These are phyloP conservation scores for Bombus confusus DNA, from an alignment of 1,140 invertebrate genomes.

Conservation along the genomic window DNA sequence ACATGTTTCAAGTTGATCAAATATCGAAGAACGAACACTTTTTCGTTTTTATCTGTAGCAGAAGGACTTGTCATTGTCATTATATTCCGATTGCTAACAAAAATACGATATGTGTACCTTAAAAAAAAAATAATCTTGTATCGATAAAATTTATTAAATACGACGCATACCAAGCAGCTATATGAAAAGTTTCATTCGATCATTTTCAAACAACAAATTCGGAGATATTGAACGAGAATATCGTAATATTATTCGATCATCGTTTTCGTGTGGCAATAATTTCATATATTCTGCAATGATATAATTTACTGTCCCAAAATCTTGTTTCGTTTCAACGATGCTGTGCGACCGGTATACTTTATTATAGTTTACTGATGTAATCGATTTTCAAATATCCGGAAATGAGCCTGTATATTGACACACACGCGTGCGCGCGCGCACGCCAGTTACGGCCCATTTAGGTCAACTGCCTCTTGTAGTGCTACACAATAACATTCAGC, in stretches of 20 bases:
- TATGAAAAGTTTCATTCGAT: background rate
- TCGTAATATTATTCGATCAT: background rate
- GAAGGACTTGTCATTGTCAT: too few relatives aligned
- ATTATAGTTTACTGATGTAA: conserved; percentile 21
- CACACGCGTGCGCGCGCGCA: background rate
- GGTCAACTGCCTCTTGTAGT: conserved; percentile 34
- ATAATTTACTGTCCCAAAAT: background rate
- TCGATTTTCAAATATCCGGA: conserved; percentile 25
- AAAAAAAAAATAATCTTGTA: background rate
- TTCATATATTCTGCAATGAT: background rate
- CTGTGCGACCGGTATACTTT: too few relatives aligned
- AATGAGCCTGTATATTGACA: conserved; percentile 18
- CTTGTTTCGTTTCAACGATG: background rate
- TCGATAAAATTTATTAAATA: background rate
- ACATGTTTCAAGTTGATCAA: too few relatives aligned
- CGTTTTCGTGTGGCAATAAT: background rate
- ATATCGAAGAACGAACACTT: background rate
- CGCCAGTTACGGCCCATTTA: conserved; percentile 21
- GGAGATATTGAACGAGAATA: background rate
- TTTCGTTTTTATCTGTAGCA: background rate
- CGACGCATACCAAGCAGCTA: background rate
- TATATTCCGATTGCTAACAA: too few relatives aligned
- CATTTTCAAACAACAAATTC: background rate
- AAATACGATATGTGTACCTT: too few relatives aligned
- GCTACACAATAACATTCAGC: conserved; percentile 32